These are phyloP conservation scores for Nesidiocoris tenuis DNA, from an alignment of 2,888 invertebrate genomes.

Conservation along the genomic window DNA sequence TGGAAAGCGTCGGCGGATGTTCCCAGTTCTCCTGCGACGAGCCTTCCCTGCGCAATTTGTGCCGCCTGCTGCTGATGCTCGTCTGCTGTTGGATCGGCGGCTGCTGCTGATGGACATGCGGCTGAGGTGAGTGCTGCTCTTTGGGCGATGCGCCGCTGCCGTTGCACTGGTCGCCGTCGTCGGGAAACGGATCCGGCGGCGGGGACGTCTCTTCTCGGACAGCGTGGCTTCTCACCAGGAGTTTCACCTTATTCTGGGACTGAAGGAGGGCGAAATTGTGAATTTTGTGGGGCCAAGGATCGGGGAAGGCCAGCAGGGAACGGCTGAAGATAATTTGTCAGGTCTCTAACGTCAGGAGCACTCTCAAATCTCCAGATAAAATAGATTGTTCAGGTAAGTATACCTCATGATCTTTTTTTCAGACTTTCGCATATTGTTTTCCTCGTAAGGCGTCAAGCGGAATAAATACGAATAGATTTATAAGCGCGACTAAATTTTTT, in stretches of 20 bases:
- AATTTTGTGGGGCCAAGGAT: no score
- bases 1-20: constrained; percentile 56
- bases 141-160: constrained; percentile 52
- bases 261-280: constrained; percentile 54
- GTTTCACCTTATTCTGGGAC: constrained; percentile 74
- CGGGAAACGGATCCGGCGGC: constrained; percentile 54
- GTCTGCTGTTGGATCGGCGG: constrained; percentile 46
- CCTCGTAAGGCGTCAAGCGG: no score
- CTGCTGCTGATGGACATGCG: constrained; percentile 52
- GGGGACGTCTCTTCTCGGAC: constrained; percentile 76
- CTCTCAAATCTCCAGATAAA: no score
- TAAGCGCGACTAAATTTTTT: no score
- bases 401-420: no score
- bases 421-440: no score
- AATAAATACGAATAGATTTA: no score
- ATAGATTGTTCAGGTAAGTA: no score
- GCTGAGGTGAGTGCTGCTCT: constrained; percentile 20
- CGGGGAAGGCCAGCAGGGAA: not conserved
- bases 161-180: constrained; percentile 51
- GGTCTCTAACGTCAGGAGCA: no score
- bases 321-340: not conserved
- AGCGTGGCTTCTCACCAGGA: constrained; percentile 84
- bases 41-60: constrained; percentile 56
- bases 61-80: constrained; percentile 52
- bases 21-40: constrained; percentile 56